phyloP scores from a whole-genome alignment of 2,113 vertebrate genomes.

The Spea multiplicata region DNA sequence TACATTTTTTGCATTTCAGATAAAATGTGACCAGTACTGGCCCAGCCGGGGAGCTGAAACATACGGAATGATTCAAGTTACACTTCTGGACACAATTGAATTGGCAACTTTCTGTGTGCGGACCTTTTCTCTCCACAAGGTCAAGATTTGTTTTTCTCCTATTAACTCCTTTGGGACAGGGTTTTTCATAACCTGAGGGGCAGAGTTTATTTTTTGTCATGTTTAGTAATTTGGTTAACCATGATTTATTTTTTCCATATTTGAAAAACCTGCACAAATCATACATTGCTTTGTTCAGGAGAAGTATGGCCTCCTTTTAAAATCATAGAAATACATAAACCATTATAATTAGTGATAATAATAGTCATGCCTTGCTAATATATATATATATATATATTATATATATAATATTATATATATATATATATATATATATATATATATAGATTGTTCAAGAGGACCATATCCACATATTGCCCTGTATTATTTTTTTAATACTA shows the following conservation, averaged over 20 bases:
- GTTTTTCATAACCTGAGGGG: no score
- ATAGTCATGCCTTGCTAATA: not conserved
- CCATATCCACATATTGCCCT: no score
- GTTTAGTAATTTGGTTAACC: not conserved
- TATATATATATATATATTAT: no score
- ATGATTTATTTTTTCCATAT: not conserved
- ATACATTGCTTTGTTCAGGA: no score
- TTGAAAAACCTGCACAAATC: no score
- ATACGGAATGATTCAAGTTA: slow-evolving; percentile 96
- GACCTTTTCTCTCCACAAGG: slow-evolving; percentile 97
- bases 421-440: no score
- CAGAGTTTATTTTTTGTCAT: not conserved
- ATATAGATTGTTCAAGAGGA: no score
- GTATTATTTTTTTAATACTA: no score
- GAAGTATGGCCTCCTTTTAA: no score
- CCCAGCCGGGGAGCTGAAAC: slow-evolving; percentile 90
- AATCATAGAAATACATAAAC: no score
- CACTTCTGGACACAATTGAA: slow-evolving; percentile 91
- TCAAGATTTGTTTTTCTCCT: slow-evolving; percentile 49
- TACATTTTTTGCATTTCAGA: slow-evolving; percentile 61
- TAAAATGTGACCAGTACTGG: slow-evolving; percentile 99
- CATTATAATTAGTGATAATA: not conserved
- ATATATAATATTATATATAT: no score
- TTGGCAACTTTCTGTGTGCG: slow-evolving; percentile 93
- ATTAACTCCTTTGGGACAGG: no score